Evolutionary conservation across 2,888 invertebrate species (phyloP).

Genomic region (Tiphia femorata): DNA sequence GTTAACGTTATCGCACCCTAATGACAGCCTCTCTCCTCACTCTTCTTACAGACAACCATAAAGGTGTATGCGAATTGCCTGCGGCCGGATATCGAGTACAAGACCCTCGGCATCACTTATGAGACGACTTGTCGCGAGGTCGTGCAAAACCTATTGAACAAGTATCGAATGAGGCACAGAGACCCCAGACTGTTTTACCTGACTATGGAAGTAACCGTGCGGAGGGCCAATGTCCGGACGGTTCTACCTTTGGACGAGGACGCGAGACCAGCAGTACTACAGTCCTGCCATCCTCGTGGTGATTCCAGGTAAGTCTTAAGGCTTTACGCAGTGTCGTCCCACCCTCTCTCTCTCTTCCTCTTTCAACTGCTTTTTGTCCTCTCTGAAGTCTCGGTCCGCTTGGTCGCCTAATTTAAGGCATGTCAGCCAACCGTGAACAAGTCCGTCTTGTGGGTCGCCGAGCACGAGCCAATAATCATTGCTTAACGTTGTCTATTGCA

Average conservation of each 20-base stretch:
- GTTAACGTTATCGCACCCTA: slow-evolving; percentile 3
- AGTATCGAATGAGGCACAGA: slow-evolving; percentile 91
- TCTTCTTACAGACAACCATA: slow-evolving; percentile 83
- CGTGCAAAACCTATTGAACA: slow-evolving; percentile 85
- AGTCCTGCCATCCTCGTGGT: slow-evolving; percentile 94
- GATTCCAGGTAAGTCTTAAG: slow-evolving; percentile 87
- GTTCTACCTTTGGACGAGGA: slow-evolving; percentile 88
- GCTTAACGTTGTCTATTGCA: too few relatives aligned
- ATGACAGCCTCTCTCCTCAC: slow-evolving; percentile 13
- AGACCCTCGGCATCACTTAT: slow-evolving; percentile 91
- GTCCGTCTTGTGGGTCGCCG: slow-evolving; percentile 30
- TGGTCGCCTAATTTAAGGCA: slow-evolving; percentile 47
- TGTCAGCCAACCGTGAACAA: slow-evolving; percentile 34
- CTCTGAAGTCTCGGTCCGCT: slow-evolving; percentile 46
- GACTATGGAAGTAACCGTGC: slow-evolving; percentile 93
- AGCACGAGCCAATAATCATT: slow-evolving; percentile 46
- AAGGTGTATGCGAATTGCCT: slow-evolving; percentile 92
- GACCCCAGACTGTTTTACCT: slow-evolving; percentile 94
- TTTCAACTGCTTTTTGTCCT: background rate
- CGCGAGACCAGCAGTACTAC: slow-evolving; percentile 89
- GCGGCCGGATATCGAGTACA: slow-evolving; percentile 95
- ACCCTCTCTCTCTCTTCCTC: background rate
- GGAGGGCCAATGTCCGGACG: slow-evolving; percentile 86
- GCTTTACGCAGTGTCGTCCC: background rate
- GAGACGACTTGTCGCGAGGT: slow-evolving; percentile 91